A percentile compares a stretch with the other conserved stretches of the same genome.
These are phyloP conservation scores for Stegophylla sp. DNA, from an alignment of 2,888 invertebrate species.

Conservation along the genomic window DNA sequence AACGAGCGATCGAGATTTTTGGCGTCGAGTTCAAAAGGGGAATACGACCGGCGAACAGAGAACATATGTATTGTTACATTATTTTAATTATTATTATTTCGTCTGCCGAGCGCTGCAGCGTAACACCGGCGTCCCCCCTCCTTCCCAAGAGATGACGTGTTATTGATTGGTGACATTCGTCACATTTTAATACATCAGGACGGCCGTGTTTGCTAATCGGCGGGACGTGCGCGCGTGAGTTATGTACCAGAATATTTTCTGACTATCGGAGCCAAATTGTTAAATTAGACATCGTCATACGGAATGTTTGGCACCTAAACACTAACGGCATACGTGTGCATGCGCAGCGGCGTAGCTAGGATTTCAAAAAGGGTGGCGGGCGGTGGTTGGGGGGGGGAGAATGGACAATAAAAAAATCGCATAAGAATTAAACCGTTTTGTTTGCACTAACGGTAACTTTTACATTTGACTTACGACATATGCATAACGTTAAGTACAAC, in stretches of 20 bases:
- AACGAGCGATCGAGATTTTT: not conserved
- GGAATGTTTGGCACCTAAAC: constrained; percentile 48
- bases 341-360: too few species aligned
- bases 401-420: too few species aligned
- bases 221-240: constrained; percentile 1
- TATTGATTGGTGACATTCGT: constrained; percentile 24
- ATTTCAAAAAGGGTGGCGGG: too few species aligned
- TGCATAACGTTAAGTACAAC: too few species aligned
- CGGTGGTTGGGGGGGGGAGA: too few species aligned
- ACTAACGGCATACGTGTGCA: too few species aligned
- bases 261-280: constrained; percentile 50
- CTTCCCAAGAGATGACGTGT: too few species aligned
- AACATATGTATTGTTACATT: not conserved
- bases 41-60: constrained; percentile 10
- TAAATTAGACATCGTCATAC: constrained; percentile 21
- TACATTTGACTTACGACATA: too few species aligned
- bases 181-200: constrained; percentile 1
- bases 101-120: not conserved
- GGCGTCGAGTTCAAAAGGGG: constrained; percentile 34
- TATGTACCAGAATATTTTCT: constrained; percentile 33
- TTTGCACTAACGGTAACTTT: too few species aligned
- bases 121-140: not conserved
- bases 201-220: constrained; percentile 23
- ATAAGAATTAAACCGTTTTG: too few species aligned
- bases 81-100: too few species aligned